A percentile compares a stretch with the other conserved stretches of the same genome.
These are phyloP conservation scores for Boloria selene DNA, from an alignment of 2,888 invertebrate species.

Conservation along the genomic window DNA sequence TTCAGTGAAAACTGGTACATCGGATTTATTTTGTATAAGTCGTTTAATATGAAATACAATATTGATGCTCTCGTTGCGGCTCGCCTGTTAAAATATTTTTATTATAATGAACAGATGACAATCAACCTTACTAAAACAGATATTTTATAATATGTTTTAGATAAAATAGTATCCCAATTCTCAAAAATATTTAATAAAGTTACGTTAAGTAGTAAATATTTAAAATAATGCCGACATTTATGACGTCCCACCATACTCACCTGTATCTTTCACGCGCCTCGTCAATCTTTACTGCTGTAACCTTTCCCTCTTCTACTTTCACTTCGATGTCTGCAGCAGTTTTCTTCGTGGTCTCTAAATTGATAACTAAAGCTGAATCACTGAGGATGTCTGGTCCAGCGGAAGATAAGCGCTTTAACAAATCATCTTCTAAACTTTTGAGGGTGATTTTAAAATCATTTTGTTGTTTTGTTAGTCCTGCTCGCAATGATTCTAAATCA, in stretches of 20 bases:
- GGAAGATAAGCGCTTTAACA: slow-evolving; percentile 91
- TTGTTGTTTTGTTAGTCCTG: slow-evolving; percentile 93
- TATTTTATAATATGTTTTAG: too few species aligned
- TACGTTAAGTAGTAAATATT: too few species aligned
- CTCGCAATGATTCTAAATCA: slow-evolving; percentile 91
- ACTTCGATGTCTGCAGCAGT: slow-evolving; percentile 95
- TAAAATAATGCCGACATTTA: background rate
- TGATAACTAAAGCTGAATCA: slow-evolving; percentile 94
- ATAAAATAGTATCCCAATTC: too few species aligned
- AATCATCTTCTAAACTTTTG: slow-evolving; percentile 94
- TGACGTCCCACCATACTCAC: slow-evolving; percentile 39
- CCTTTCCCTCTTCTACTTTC: slow-evolving; percentile 93
- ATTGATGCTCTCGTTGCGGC: slow-evolving; percentile 94
- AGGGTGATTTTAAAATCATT: slow-evolving; percentile 97
- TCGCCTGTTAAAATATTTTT: slow-evolving; percentile 67
- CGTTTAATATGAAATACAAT: slow-evolving; percentile 96
- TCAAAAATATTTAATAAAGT: too few species aligned
- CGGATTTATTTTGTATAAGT: slow-evolving; percentile 94
- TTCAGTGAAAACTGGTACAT: slow-evolving; percentile 98
- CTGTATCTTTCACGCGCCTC: slow-evolving; percentile 94
- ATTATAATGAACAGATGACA: background rate
- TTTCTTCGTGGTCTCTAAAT: slow-evolving; percentile 95
- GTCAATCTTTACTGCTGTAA: slow-evolving; percentile 93
- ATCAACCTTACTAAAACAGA: too few species aligned
- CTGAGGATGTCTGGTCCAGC: slow-evolving; percentile 96